Evolutionary conservation across 2,113 vertebrate genomes (phyloP).

Genomic region (Hippocampus barbouri): DNA sequence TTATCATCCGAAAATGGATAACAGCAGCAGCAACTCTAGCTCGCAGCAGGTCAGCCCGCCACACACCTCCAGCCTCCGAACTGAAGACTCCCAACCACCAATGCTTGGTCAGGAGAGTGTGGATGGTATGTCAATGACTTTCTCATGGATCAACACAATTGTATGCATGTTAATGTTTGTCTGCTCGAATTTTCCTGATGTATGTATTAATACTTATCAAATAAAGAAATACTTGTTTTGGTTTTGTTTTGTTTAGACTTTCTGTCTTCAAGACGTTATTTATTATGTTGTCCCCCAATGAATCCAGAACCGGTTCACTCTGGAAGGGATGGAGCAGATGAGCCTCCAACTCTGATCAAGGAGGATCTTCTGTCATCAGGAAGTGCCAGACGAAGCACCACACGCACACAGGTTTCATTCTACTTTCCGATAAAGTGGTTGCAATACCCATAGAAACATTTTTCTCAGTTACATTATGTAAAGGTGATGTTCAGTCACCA

Average conservation of each 20-base stretch:
- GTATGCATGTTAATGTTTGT: not conserved
- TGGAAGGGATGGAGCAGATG: slow-evolving; percentile 88
- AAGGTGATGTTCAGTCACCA: not conserved
- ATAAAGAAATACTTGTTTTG: no score
- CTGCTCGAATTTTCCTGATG: no score
- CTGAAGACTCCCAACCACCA: slow-evolving; percentile 91
- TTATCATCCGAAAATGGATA: slow-evolving; percentile 91
- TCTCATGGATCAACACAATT: not conserved
- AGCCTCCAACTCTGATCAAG: slow-evolving; percentile 94
- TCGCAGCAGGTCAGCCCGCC: slow-evolving; percentile 87
- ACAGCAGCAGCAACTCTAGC: slow-evolving; percentile 89
- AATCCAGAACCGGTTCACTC: slow-evolving; percentile 81
- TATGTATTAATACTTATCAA: no score
- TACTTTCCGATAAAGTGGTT: not conserved
- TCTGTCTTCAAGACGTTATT: not conserved
- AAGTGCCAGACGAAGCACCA: slow-evolving; percentile 33
- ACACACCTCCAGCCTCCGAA: slow-evolving; percentile 82
- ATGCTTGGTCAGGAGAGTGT: slow-evolving; percentile 92
- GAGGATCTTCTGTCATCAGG: slow-evolving; percentile 81
- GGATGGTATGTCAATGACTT: slow-evolving; percentile 72
- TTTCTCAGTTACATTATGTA: not conserved
- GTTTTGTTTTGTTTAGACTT: not conserved
- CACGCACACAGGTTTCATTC: slow-evolving; percentile 51
- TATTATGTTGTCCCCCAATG: slow-evolving; percentile 3
- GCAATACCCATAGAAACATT: not conserved